Conservation (phyloP, 1,140 invertebrate genomes). For the Cydia fagiglandana region DNA sequence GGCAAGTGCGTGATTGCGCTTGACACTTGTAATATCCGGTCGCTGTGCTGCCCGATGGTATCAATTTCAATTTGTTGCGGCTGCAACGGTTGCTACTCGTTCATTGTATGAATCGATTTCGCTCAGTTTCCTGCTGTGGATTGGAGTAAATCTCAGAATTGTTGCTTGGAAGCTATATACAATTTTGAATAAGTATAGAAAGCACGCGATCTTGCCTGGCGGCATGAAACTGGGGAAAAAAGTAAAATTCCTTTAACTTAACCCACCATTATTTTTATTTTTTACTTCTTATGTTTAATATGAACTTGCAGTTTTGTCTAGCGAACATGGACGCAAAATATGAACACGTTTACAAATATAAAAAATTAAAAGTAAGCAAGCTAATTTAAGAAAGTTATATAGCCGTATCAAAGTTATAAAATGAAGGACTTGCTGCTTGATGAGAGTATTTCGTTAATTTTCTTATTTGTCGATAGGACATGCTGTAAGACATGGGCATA, state of each 20-base stretch:
- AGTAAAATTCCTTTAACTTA: too few relatives aligned
- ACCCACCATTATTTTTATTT: too few relatives aligned
- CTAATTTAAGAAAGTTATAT: not conserved
- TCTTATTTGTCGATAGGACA: too few relatives aligned
- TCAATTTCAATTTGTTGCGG: conserved; percentile 78
- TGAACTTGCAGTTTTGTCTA: too few relatives aligned
- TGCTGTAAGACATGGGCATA: not conserved
- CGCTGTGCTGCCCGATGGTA: conserved; percentile 69
- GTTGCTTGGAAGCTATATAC: conserved; percentile 63
- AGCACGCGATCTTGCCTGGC: too few relatives aligned
- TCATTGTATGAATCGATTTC: conserved; percentile 70
- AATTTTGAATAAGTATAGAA: conserved; percentile 37
- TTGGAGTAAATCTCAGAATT: conserved; percentile 67
- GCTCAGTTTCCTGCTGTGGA: conserved; percentile 72
- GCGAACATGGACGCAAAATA: too few relatives aligned
- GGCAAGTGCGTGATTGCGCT: conserved; percentile 66
- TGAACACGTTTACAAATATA: too few relatives aligned
- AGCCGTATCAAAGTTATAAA: not conserved
- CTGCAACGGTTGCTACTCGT: conserved; percentile 65
- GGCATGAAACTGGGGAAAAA: too few relatives aligned
- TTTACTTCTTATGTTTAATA: too few relatives aligned
- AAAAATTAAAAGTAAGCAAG: too few relatives aligned
- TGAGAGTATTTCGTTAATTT: too few relatives aligned
- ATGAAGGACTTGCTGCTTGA: too few relatives aligned
- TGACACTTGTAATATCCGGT: conserved; percentile 76